Evolutionary conservation across 2,888 invertebrate species (phyloP).

Genomic region (Tetheella fluctuosa): DNA sequence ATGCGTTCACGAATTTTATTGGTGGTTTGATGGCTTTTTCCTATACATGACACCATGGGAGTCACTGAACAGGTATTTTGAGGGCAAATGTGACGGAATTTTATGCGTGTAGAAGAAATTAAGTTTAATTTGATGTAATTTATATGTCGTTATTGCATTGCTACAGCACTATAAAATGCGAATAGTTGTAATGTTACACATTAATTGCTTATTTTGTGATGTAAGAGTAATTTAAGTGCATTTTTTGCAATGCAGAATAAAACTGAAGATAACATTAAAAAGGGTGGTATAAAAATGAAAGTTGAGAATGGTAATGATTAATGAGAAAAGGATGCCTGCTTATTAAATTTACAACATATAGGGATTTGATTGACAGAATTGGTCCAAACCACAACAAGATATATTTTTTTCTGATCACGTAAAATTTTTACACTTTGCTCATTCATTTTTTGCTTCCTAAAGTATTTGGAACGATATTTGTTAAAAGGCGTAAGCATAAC

Average conservation of each 20-base stretch:
- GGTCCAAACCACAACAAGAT: neutral
- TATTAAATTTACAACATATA: neutral
- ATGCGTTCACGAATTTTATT: constrained; percentile 41
- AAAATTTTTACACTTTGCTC: neutral
- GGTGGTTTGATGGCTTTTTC: constrained; percentile 26
- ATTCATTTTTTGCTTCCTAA: neutral
- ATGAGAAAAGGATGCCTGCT: neutral
- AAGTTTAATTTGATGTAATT: constrained; percentile 39
- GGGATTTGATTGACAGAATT: neutral
- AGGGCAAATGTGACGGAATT: constrained; percentile 27
- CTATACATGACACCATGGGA: constrained; percentile 31
- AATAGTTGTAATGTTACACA: neutral
- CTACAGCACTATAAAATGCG: neutral
- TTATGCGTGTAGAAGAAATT: constrained; percentile 31
- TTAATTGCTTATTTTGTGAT: neutral
- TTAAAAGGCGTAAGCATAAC: constrained; percentile 24
- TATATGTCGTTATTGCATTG: constrained; percentile 20
- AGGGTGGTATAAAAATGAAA: neutral
- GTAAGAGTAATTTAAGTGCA: neutral
- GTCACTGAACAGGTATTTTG: constrained; percentile 20
- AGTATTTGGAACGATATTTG: constrained; percentile 5
- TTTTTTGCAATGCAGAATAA: neutral
- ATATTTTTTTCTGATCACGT: neutral
- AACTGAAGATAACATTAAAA: neutral
- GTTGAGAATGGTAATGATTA: neutral